These are phyloP conservation scores for Agrilus planipennis DNA, from an alignment of 1,140 invertebrate species.

Conservation along the genomic window DNA sequence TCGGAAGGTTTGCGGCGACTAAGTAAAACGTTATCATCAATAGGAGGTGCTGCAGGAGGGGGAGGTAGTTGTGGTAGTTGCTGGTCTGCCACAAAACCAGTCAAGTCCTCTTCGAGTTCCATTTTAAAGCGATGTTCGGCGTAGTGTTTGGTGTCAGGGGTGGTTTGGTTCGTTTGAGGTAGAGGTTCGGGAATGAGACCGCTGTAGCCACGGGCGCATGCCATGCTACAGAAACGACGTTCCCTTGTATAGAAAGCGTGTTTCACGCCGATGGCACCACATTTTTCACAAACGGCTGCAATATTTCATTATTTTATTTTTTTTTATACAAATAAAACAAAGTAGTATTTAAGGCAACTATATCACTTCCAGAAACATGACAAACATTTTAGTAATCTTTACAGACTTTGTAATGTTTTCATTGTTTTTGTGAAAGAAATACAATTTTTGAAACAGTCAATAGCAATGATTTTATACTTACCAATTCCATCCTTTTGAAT, in stretches of 20 bases:
- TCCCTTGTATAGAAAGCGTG: slow-evolving; percentile 83
- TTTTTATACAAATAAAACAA: slow-evolving; percentile 1
- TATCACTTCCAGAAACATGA: no score
- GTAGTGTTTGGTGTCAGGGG: slow-evolving; percentile 29
- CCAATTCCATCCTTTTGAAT: slow-evolving; percentile 75
- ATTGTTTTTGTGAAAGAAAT: neutral
- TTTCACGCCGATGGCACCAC: slow-evolving; percentile 78
- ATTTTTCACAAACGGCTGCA: slow-evolving; percentile 76
- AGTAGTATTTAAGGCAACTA: slow-evolving; percentile 1
- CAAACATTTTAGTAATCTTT: no score
- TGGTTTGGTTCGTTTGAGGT: slow-evolving; percentile 27
- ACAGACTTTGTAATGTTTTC: neutral
- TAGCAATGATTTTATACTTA: slow-evolving; percentile 36
- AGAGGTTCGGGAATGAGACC: slow-evolving; percentile 30
- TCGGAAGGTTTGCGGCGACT: slow-evolving; percentile 41
- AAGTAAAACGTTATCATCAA: slow-evolving; percentile 37
- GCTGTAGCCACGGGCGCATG: slow-evolving; percentile 49
- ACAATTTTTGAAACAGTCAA: neutral
- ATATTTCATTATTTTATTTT: no score
- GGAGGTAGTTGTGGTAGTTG: slow-evolving; percentile 37
- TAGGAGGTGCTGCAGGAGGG: slow-evolving; percentile 22
- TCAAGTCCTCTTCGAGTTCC: slow-evolving; percentile 27
- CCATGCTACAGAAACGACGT: slow-evolving; percentile 64
- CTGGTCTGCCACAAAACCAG: slow-evolving; percentile 36
- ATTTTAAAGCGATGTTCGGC: slow-evolving; percentile 30